These are phyloP conservation scores for Mohoua ochrocephala DNA, from an alignment of 2,113 vertebrate species.

Conservation along the genomic window DNA sequence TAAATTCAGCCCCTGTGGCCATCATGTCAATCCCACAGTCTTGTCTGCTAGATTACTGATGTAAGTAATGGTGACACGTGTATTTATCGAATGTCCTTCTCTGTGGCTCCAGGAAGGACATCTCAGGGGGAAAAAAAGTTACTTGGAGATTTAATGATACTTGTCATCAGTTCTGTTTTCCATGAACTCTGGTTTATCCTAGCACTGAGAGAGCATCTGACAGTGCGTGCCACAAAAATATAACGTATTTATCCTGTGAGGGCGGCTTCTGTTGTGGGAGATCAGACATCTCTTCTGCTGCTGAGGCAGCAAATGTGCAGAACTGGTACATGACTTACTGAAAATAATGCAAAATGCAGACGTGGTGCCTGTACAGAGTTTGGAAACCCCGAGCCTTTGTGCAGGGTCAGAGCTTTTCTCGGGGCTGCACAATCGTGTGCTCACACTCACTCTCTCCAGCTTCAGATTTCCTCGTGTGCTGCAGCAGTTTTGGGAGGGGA, in stretches of 20 bases:
- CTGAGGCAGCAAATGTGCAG: not conserved
- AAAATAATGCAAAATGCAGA: not conserved
- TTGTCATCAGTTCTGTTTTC: not conserved
- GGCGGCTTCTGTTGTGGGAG: not conserved
- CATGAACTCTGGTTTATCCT: not conserved
- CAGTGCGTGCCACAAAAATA: not conserved
- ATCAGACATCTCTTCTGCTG: not conserved
- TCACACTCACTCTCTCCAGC: rapidly evolving
- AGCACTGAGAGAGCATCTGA: not conserved
- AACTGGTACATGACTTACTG: not conserved
- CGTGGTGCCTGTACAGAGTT: not conserved
- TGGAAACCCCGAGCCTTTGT: not conserved
- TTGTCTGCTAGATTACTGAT: conserved; percentile 2
- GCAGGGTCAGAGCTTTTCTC: not conserved
- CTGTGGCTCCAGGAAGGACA: conserved; percentile 13
- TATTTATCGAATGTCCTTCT: not conserved
- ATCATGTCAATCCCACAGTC: not conserved
- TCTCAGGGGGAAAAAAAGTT: rapidly evolving
- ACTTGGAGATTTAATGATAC: not conserved
- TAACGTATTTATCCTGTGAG: not conserved
- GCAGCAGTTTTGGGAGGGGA: not conserved
- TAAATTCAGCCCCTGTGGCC: conserved; percentile 42
- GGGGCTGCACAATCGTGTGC: not conserved
- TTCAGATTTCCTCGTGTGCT: not conserved
- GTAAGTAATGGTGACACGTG: not conserved